Conservation (phyloP, 2,888 invertebrate genomes). For the Xiphydria camelus region DNA sequence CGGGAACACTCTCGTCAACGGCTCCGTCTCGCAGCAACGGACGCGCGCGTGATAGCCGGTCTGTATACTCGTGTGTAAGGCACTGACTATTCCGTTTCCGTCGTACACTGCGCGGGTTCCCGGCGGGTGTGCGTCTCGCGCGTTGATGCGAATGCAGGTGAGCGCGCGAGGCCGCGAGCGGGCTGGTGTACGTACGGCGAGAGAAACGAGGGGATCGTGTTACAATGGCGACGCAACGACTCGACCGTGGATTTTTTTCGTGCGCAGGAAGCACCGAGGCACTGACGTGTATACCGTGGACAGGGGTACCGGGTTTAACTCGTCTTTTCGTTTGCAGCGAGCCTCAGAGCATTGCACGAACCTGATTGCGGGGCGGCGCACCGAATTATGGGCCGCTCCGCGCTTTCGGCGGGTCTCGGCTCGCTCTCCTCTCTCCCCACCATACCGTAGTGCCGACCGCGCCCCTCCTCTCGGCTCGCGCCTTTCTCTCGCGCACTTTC, state of each 20-base stretch:
- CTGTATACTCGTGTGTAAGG: too few species aligned
- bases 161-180: too few species aligned
- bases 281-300: too few species aligned
- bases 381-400: conserved; percentile 53
- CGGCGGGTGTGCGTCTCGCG: background rate
- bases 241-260: too few species aligned
- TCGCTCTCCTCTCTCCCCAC: conserved; percentile 17
- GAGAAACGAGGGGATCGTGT: background rate
- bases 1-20: too few species aligned
- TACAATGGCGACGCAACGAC: too few species aligned
- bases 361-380: conserved; percentile 54
- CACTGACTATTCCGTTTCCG: too few species aligned
- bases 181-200: background rate
- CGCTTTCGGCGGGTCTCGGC: conserved; percentile 43
- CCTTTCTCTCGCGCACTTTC: conserved; percentile 14
- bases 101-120: too few species aligned
- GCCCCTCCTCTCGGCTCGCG: conserved; percentile 11
- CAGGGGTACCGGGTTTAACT: too few species aligned
- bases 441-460: conserved; percentile 11
- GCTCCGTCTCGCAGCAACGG: too few species aligned
- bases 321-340: conserved; percentile 6
- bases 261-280: conserved; percentile 1
- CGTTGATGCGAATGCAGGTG: too few species aligned
- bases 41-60: too few species aligned
- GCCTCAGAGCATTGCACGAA: conserved; percentile 36